These are phyloP conservation scores for Thinocorus orbignyianus DNA, from an alignment of 2,113 vertebrate species.

Conservation along the genomic window DNA sequence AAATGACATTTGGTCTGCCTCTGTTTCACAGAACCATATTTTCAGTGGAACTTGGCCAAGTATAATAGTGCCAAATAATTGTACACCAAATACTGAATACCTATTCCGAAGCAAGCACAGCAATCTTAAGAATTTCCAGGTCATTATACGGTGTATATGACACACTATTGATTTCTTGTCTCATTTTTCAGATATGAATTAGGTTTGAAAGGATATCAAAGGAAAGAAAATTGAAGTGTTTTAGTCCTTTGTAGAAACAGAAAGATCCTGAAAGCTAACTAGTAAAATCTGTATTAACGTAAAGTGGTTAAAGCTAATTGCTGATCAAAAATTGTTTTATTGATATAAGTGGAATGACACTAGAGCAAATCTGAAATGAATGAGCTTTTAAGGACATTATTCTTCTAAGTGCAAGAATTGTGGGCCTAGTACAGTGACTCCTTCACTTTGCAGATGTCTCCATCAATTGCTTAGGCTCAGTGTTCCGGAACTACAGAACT, in stretches of 20 bases:
- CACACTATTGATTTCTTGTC: conserved; percentile 23
- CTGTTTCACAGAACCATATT: neutral
- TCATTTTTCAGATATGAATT: conserved; percentile 4
- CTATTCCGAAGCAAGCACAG: neutral
- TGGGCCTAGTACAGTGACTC: neutral
- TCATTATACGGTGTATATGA: neutral
- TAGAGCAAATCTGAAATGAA: neutral
- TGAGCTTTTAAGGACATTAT: neutral
- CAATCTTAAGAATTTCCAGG: conserved; percentile 2
- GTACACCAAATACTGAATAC: neutral
- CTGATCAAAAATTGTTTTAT: neutral
- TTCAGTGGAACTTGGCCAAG: neutral
- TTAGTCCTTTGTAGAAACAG: neutral
- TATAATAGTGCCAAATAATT: neutral
- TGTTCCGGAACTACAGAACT: neutral
- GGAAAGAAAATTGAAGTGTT: neutral
- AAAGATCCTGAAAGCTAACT: neutral
- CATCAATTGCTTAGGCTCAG: neutral
- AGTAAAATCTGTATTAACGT: neutral
- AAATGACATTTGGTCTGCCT: neutral
- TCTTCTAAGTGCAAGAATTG: neutral
- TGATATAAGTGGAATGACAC: neutral
- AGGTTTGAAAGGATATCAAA: neutral
- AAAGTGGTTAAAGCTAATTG: neutral
- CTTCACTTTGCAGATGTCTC: neutral